Conservation (phyloP, 2,888 invertebrate genomes). For the Arge pagana region DNA sequence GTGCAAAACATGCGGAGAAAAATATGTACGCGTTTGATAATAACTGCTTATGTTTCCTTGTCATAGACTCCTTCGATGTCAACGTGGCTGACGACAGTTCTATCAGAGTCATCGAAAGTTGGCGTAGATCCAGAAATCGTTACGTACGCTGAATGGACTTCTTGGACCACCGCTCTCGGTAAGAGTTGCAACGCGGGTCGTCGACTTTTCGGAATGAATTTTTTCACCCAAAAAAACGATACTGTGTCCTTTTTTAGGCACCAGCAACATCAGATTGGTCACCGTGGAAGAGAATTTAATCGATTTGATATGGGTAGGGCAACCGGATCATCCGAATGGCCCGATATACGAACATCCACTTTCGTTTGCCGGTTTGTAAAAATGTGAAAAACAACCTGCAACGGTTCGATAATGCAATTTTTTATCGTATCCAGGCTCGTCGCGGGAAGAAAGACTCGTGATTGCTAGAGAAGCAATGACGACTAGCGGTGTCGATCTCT, state of each 20-base stretch:
- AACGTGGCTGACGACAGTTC: slow-evolving; percentile 38
- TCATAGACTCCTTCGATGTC: slow-evolving; percentile 35
- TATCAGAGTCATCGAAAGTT: slow-evolving; percentile 34
- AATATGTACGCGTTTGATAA: too few relatives aligned
- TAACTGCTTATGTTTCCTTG: too few relatives aligned
- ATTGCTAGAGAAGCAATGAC: slow-evolving; percentile 33
- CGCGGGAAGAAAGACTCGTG: slow-evolving; percentile 35
- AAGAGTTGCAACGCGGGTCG: slow-evolving; percentile 2
- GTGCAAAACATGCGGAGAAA: not conserved
- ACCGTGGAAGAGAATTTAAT: slow-evolving; percentile 44
- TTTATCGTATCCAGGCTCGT: slow-evolving; percentile 27
- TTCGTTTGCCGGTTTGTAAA: slow-evolving; percentile 42
- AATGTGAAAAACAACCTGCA: too few relatives aligned
- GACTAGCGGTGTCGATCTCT: slow-evolving; percentile 39
- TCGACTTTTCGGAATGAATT: not conserved
- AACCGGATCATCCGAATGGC: slow-evolving; percentile 50
- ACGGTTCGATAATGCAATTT: too few relatives aligned
- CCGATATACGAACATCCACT: slow-evolving; percentile 50
- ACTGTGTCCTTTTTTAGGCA: slow-evolving; percentile 28
- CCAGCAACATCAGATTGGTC: slow-evolving; percentile 36
- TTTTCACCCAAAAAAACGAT: not conserved
- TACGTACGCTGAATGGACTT: slow-evolving; percentile 39
- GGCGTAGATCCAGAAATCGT: slow-evolving; percentile 42
- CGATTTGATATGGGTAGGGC: slow-evolving; percentile 55
- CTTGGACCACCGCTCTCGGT: slow-evolving; percentile 28